Percentiles rank a stretch among this genome's conserved stretches.
These are phyloP conservation scores for Trisateles emortualis DNA, from an alignment of 2,888 invertebrate genomes.

Conservation along the genomic window DNA sequence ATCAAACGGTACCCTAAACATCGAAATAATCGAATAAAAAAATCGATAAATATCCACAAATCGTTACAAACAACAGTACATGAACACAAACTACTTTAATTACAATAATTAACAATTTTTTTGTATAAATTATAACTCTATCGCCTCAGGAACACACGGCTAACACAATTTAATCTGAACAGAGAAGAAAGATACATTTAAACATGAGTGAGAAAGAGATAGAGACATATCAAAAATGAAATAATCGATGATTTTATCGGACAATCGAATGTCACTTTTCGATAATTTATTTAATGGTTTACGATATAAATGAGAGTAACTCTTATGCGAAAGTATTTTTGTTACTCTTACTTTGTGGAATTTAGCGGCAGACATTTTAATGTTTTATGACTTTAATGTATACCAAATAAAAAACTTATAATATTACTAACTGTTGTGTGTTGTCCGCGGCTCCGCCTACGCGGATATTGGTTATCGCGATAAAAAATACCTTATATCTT, in stretches of 20 bases:
- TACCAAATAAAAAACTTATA: not conserved
- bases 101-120: slow-evolving; percentile 80
- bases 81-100: slow-evolving; percentile 73
- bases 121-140: slow-evolving; percentile 78
- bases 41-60: slow-evolving; percentile 72
- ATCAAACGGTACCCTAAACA: slow-evolving; percentile 57
- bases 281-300: slow-evolving; percentile 60
- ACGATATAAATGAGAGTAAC: slow-evolving; percentile 45
- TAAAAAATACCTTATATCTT: too few species aligned
- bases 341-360: slow-evolving; percentile 18
- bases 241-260: slow-evolving; percentile 73
- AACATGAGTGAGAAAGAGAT: slow-evolving; percentile 45
- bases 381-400: not conserved
- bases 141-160: slow-evolving; percentile 70
- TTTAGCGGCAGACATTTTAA: slow-evolving; percentile 14
- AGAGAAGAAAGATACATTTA: slow-evolving; percentile 42
- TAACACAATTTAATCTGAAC: slow-evolving; percentile 63
- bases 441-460: too few species aligned
- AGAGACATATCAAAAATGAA: slow-evolving; percentile 49
- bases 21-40: slow-evolving; percentile 60
- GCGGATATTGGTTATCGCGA: too few species aligned
- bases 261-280: slow-evolving; percentile 69
- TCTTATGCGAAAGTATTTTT: slow-evolving; percentile 41
- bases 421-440: too few species aligned
- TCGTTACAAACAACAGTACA: slow-evolving; percentile 67